Base-by-base conservation (phyloP, 2,797 vertebrate species). In the Acanthurus tractus region DNA sequence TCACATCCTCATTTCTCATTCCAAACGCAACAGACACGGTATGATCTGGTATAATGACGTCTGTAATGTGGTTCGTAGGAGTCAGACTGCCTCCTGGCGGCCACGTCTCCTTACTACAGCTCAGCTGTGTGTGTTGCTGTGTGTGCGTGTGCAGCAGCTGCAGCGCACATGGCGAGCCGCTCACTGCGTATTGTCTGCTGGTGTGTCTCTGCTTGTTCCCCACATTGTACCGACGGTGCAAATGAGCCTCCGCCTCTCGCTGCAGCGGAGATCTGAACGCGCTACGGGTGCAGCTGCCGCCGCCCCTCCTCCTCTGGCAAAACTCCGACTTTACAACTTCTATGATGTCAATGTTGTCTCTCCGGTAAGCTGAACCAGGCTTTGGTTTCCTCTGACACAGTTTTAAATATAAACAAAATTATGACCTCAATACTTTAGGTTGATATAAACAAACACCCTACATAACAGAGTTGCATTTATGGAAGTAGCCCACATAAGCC, bases 171-270 rank as follows among this genome's bases (percentile, higher is more conserved):
- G 93, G 91, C 80, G 78, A 86, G 63, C 77, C 49, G 69, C 74
- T 87, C 90, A 92, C 93, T 94, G 92, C 94, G 92, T 91, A 87
- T 93, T 91, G 89, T 91, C 90, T 82, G 79, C 74, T 42, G 69
- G 70, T 53, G 66, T 67, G 84, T 78, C 79, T 75, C 54, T 57
- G 80, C 78, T 79, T 53, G 73, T 85, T 81, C 77, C 72, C 67
- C 79, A 71, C 81, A 72, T 81, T 74, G 73, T 78, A 40, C 53
- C 63, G 72, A 63, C 79, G 57, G 63, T 20, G 56, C 64, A 68
- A 53, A 64, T 34, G 49, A 63, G 72, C 74, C 75, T 68, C 46
- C 63, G 50, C 59, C 56, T 70, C 71, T 49, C 8, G 44, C 34
- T 12, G 63, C 53, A 9, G 76, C 34, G 20, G 53, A 56, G 68